Evolutionary conservation across 2,888 invertebrate species (phyloP).

Genomic region (Hofmannophila pseudospretella): DNA sequence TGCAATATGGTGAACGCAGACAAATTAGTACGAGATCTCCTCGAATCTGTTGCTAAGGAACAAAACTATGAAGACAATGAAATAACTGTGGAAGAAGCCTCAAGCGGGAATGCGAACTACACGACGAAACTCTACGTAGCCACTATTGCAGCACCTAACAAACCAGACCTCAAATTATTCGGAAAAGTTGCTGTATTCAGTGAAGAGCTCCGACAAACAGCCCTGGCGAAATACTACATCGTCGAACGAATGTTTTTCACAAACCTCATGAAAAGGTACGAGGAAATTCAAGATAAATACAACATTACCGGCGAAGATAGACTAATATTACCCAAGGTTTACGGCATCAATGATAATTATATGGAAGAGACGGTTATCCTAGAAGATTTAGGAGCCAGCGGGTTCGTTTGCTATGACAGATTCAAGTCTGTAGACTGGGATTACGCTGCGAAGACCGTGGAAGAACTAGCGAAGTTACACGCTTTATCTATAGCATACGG

Average conservation of each 20-base stretch:
- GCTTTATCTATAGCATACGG: constrained; percentile 46
- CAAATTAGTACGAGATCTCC: background rate
- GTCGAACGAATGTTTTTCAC: constrained; percentile 41
- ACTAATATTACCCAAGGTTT: constrained; percentile 35
- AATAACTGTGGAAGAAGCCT: constrained; percentile 13
- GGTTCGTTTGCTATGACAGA: constrained; percentile 40
- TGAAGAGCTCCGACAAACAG: constrained; percentile 27
- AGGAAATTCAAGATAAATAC: constrained; percentile 31
- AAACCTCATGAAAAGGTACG: constrained; percentile 29
- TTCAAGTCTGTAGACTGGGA: constrained; percentile 44
- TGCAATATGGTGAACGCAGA: background rate
- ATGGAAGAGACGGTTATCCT: constrained; percentile 45
- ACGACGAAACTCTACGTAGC: constrained; percentile 27
- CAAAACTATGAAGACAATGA: background rate
- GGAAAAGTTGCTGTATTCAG: constrained; percentile 42
- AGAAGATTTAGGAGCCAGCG: constrained; percentile 40
- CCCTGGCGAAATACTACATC: constrained; percentile 27
- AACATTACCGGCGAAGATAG: constrained; percentile 30
- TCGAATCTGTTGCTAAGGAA: background rate
- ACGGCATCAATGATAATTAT: constrained; percentile 26
- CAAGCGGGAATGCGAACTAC: constrained; percentile 36
- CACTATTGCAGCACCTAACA: constrained; percentile 16
- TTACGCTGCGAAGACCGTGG: constrained; percentile 38
- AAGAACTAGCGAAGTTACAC: constrained; percentile 52
- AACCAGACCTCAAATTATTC: constrained; percentile 31